These are phyloP conservation scores for Turnix velox DNA, from an alignment of 2,113 vertebrate species.

Conservation along the genomic window DNA sequence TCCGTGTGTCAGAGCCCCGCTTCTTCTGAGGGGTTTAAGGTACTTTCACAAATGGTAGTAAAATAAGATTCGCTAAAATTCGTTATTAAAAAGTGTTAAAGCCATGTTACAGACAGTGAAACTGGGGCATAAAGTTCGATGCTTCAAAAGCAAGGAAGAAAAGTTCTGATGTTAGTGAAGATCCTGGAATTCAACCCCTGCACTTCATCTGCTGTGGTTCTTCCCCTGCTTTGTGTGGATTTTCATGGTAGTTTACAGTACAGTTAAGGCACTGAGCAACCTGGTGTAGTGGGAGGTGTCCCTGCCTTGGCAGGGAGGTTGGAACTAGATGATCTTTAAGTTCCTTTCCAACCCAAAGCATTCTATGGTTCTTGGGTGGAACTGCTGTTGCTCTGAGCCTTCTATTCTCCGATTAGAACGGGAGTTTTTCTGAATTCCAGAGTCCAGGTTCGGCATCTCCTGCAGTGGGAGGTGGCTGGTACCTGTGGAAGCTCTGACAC, in stretches of 20 bases:
- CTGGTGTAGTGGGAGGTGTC: too few relatives aligned
- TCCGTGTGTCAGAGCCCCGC: not conserved
- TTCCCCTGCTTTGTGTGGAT: not conserved
- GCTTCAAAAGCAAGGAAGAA: not conserved
- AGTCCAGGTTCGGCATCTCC: not conserved
- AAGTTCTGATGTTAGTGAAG: not conserved
- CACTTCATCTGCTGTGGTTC: not conserved
- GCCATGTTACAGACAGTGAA: not conserved
- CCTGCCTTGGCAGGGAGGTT: too few relatives aligned
- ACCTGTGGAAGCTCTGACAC: not conserved
- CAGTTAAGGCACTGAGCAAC: too few relatives aligned
- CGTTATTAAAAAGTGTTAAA: rapidly evolving
- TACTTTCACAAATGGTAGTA: not conserved
- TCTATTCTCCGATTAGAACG: not conserved
- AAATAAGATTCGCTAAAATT: not conserved
- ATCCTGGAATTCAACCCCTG: not conserved
- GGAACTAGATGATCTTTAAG: too few relatives aligned
- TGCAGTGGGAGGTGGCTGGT: not conserved
- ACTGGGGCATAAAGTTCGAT: not conserved
- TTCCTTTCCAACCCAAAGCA: too few relatives aligned
- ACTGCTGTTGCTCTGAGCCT: not conserved
- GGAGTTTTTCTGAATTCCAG: not conserved
- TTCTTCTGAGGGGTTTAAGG: not conserved
- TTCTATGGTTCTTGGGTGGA: not conserved
- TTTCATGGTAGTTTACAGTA: rapidly evolving